Conservation (phyloP, 2,888 invertebrate genomes). For the Drosophila mayaguana region DNA sequence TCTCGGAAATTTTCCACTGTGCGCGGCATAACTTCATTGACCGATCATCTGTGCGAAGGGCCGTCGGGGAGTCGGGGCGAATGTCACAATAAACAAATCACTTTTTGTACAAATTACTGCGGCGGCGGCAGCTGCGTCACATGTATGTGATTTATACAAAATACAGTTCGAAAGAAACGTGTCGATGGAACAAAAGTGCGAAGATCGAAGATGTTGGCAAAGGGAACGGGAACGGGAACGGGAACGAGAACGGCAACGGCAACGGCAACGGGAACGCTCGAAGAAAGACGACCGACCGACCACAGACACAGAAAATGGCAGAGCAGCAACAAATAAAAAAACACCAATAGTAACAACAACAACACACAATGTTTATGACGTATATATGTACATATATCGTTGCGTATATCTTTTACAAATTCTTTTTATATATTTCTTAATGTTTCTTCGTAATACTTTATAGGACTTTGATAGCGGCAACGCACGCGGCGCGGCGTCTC, state of each 20-base stretch:
- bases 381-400: conserved; percentile 9
- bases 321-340: conserved; percentile 16
- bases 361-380: conserved; percentile 35
- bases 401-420: conserved; percentile 42
- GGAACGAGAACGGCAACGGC: conserved; percentile 16
- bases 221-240: conserved; percentile 15
- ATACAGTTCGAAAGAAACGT: conserved; percentile 44
- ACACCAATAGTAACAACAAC: conserved; percentile 26
- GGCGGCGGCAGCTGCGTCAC: conserved; percentile 35
- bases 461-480: conserved; percentile 59
- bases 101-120: conserved; percentile 29
- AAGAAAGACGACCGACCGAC: conserved; percentile 15
- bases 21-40: conserved; percentile 50
- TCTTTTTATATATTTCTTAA: conserved; percentile 34
- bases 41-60: conserved; percentile 27
- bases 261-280: neutral
- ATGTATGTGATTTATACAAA: conserved; percentile 34
- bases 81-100: conserved; percentile 51
- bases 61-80: conserved; percentile 7
- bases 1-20: conserved; percentile 69
- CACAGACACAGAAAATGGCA: conserved; percentile 43
- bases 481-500: conserved; percentile 34
- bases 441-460: conserved; percentile 36
- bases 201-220: conserved; percentile 34
- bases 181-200: conserved; percentile 65